A percentile compares a stretch with the other conserved stretches of the same genome.
Evolutionary conservation across 1,140 invertebrate species (phyloP).

Genomic region (Trissolcus basalis): DNA sequence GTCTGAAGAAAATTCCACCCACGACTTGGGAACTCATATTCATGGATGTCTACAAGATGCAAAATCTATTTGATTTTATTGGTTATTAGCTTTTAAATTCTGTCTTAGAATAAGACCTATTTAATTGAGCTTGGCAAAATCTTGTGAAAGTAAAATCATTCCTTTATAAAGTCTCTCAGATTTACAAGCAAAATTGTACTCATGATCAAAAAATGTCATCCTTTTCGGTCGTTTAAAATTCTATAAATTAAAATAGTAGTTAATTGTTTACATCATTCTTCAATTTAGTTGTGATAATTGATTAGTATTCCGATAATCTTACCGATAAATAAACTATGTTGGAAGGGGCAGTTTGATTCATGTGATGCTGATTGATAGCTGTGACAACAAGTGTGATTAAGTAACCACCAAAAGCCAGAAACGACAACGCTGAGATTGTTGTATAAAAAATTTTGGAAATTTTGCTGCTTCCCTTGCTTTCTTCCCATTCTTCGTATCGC

Average conservation of each 20-base stretch:
- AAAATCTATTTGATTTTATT: constrained; percentile 76
- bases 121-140: constrained; percentile 60
- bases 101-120: constrained; percentile 1
- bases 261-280: constrained; percentile 5
- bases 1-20: constrained; percentile 68
- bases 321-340: constrained; percentile 72
- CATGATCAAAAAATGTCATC: constrained; percentile 32
- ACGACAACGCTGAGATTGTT: constrained; percentile 83
- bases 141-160: constrained; percentile 69
- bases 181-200: constrained; percentile 63
- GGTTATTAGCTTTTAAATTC: constrained; percentile 68
- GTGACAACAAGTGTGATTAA: constrained; percentile 84
- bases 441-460: constrained; percentile 83
- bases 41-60: constrained; percentile 65
- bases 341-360: constrained; percentile 55
- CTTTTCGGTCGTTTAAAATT: constrained; percentile 67
- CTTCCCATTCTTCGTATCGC: constrained; percentile 76
- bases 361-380: constrained; percentile 77
- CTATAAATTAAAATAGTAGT: constrained; percentile 22
- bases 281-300: constrained; percentile 10
- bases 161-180: constrained; percentile 67
- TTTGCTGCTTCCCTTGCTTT: constrained; percentile 72
- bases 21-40: constrained; percentile 68
- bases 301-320: constrained; percentile 23
- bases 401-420: constrained; percentile 87